Evolutionary conservation across 1,140 invertebrate species (phyloP), one percentile per base, ranked within the genome.

Genomic region (Conopomorpha cramerella): DNA sequence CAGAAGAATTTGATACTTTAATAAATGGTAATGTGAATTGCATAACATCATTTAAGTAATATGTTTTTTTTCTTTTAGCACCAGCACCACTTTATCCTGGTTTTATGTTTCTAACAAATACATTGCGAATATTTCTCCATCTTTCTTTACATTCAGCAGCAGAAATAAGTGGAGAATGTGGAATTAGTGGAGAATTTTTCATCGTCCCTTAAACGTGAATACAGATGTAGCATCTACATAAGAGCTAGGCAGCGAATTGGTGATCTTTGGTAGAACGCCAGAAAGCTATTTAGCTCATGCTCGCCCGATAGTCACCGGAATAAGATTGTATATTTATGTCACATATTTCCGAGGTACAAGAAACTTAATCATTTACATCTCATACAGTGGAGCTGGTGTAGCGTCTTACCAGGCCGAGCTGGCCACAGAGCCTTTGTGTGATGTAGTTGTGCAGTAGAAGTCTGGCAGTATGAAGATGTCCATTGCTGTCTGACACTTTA

Each of bases 391-490:
- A 41, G 33, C 13, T 32, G 8, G 18, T 18, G 11, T 16, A 16
- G 8, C 14, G 41, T 31, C 13, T 41, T 33, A 35, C 16, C 28
- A 49, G 30, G 15, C 41, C 47, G 8, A 54, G 45, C 16, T 32
- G 41, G 8, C 18, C 27, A 34, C 45, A 44, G 18, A 50, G 38
- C 12, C 27, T 27, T 14, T 16, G 15, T 12, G 51, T 50, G 7
- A 50, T 27, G 26, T 44, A 47, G 32, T 54, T 49, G 38, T 49
- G 46, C 10, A 51, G 32, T 8, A 49, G 25, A 2, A 47, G 13
- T 10, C 50, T 28, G 25, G 46, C 46, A 3, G 13, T 41, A 32
- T 41, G 39, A 12, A 34, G 39, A 1, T 17, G 17, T 12, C 43
- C 46, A 8, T 11, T 35, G 7, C 4, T 12, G 29, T 45, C 38